Conservation (phyloP, 2,113 vertebrate species). For the Ammodytes dubius region DNA sequence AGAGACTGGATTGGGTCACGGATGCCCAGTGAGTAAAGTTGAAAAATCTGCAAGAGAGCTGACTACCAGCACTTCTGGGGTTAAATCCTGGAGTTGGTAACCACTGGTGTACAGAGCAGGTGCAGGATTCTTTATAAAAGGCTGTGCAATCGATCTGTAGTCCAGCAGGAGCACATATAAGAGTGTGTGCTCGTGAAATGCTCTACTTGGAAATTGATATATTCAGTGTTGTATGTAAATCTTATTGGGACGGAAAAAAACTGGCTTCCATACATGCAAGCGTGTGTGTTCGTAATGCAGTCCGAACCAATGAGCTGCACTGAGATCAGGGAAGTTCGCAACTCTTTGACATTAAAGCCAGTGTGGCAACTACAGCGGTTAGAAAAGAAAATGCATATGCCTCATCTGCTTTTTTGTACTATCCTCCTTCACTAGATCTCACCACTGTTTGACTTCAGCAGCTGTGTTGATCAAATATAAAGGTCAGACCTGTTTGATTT, state of each 20-base stretch:
- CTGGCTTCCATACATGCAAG: slow-evolving; percentile 48
- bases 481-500: slow-evolving; percentile 21
- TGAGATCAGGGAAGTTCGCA: slow-evolving; percentile 77
- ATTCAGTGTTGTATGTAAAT: slow-evolving; percentile 57
- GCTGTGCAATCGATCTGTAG: slow-evolving; percentile 63
- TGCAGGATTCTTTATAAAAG: slow-evolving; percentile 68
- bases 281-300: slow-evolving; percentile 41
- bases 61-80: slow-evolving; percentile 22
- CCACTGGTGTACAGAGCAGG: slow-evolving; percentile 44
- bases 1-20: slow-evolving; percentile 19
- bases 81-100: slow-evolving; percentile 44
- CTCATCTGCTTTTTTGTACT: slow-evolving; percentile 57
- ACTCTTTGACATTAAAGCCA: slow-evolving; percentile 63
- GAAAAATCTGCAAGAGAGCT: not conserved
- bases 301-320: slow-evolving; percentile 61
- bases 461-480: slow-evolving; percentile 43
- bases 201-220: slow-evolving; percentile 32
- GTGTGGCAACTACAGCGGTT: slow-evolving; percentile 48
- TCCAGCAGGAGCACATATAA: slow-evolving; percentile 55
- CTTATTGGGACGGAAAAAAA: slow-evolving; percentile 48
- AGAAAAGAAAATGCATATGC: slow-evolving; percentile 53
- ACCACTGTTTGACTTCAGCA: slow-evolving; percentile 53
- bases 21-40: slow-evolving; percentile 9
- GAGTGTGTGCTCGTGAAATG: slow-evolving; percentile 55
- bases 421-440: slow-evolving; percentile 39